A percentile compares a stretch with the other conserved stretches of the same genome.
phyloP scores from a whole-genome alignment of 1,140 invertebrate species.

The Vanessa atalanta region DNA sequence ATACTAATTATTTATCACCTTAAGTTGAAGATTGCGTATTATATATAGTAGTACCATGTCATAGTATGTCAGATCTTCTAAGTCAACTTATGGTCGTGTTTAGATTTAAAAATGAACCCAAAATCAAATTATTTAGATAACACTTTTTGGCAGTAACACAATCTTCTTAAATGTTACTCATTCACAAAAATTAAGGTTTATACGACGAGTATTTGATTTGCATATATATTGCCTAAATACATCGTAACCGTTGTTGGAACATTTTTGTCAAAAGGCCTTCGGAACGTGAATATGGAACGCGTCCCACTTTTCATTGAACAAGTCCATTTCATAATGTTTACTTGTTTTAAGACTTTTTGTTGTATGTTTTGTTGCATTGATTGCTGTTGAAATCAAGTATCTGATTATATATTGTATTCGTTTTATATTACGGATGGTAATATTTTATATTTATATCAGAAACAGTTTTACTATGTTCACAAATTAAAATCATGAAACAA shows the following conservation, averaged over 20 bases:
- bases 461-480: background rate
- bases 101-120: too few relatives aligned
- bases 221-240: conserved; percentile 8
- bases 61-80: too few relatives aligned
- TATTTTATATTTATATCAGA: background rate
- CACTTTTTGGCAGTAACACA: background rate
- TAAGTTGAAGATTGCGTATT: too few relatives aligned
- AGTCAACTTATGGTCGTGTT: too few relatives aligned
- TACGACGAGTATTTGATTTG: conserved; percentile 3
- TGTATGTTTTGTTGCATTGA: conserved; percentile 19
- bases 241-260: conserved; percentile 1
- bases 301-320: conserved; percentile 28
- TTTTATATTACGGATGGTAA: conserved; percentile 1
- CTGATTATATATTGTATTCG: too few relatives aligned
- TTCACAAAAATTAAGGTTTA: background rate
- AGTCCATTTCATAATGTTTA: conserved; percentile 15
- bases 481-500: too few relatives aligned
- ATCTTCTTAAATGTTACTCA: background rate
- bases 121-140: background rate
- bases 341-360: conserved; percentile 3
- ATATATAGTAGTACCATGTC: too few relatives aligned
- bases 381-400: conserved; percentile 10
- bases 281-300: conserved; percentile 25
- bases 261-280: conserved; percentile 17
- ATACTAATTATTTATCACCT: too few relatives aligned